These are phyloP conservation scores for Actinopyga echinites DNA, from an alignment of 53 echinoderm and acorn worm species.

Conservation along the genomic window DNA sequence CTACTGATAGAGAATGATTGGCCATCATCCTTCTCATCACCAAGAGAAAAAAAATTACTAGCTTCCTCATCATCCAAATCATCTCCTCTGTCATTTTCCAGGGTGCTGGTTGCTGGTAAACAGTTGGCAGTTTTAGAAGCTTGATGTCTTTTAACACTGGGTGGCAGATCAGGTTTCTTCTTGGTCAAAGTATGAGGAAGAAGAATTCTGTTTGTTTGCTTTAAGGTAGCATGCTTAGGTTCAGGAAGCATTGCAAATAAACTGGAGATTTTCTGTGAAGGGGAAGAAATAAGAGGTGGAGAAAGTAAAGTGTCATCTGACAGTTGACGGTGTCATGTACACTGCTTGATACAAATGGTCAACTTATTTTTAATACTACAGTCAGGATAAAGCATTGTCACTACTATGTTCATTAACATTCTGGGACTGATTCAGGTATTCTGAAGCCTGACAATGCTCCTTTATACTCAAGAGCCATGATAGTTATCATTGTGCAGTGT, in stretches of 20 bases:
- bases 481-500: too few relatives aligned
- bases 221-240: slow-evolving; percentile 66
- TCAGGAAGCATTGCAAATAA: slow-evolving; percentile 84
- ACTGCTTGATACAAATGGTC: too few relatives aligned
- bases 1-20: too few relatives aligned
- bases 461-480: too few relatives aligned
- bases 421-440: too few relatives aligned
- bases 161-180: slow-evolving; percentile 50
- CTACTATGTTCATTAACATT: too few relatives aligned
- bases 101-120: not conserved
- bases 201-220: slow-evolving; percentile 77
- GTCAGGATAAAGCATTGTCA: too few relatives aligned
- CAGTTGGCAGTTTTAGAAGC: not conserved
- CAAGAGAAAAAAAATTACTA: slow-evolving; percentile 37
- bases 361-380: too few relatives aligned
- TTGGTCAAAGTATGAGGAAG: slow-evolving; percentile 89
- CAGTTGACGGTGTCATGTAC: too few relatives aligned
- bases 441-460: too few relatives aligned
- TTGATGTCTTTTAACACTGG: not conserved
- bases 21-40: not conserved
- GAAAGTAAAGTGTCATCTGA: too few relatives aligned
- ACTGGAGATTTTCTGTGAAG: slow-evolving; percentile 52
- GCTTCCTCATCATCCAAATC: not conserved
- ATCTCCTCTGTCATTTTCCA: slow-evolving; percentile 42
- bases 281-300: not conserved